Base-by-base conservation (phyloP, 53 echinoderm and acorn worm genomes). In the Stichopus horrens region DNA sequence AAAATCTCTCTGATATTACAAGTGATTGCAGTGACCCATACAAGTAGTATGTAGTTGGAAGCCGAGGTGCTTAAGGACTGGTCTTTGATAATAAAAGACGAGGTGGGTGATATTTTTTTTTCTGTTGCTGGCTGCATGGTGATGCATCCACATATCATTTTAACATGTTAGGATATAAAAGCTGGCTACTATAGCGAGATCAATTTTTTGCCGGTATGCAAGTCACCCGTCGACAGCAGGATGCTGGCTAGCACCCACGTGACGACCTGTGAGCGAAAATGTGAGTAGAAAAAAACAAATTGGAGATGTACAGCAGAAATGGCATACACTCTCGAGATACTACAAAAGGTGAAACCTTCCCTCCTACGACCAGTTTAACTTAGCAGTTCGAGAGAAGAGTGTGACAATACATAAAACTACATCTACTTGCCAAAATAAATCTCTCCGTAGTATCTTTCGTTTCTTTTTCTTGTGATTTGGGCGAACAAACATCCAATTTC, bases 241-340 rank as follows among this genome's bases (percentile, higher is more conserved):
- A 79, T 85, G 52, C 18, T 65, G 68, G 65, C 21, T 54, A 71
- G 60, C 73, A 86, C 52, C 73, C 67, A 86, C 60, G 23, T 73
- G 52, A 58, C 68, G 67, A 73, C 86, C 86, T 86, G 86, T 86
- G 73, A 86, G 68, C 66, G 37, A 67, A 81, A 58, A 86, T 60
- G 67, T 86, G 71, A 71, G 71, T 71, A 71, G 37, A 37, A 71
- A 71, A 71, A 71, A 22, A 77, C 78, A 77, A 77, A 21, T 55
- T 55, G 55, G 53, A 77, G 71, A 71, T 16, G 71, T 18, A 18
- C 71, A 71, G 18, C 71, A 71, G 71, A 71, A 68, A 71, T 71
- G 71, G n/a, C 71, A 71, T 7, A 71, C n/a, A 71, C 71, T 71
- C 71, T 71, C 20, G 71, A 71, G n/a, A 13, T 18, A 71, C 5